Base-by-base conservation (phyloP, 2,888 invertebrate species). In the Caenorhabditis auriculariae region DNA sequence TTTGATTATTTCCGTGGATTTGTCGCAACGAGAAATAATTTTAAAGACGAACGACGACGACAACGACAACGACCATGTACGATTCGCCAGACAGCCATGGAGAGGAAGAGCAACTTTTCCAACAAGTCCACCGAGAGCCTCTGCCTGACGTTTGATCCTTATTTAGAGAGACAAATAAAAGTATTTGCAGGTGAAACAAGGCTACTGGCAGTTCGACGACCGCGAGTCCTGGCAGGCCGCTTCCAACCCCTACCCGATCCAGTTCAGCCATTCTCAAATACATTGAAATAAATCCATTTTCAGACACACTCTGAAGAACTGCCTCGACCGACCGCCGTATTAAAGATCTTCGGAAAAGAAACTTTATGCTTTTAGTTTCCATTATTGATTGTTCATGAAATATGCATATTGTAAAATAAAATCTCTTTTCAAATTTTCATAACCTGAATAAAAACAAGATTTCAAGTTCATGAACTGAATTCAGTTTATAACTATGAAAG, bases 131-230 rank as follows among this genome's bases (percentile, higher is more conserved):
- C 38, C 42, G 60, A 35, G 62, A 59, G 19, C 41, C 54, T 9
- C 39, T 54, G 4, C 71, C 71, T 21, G 38, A 63, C 19, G 69
- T 69, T 32, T n/a, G 24, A 1, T 27, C n/a, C 23, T 9, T 26
- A 51, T 24, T 32, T 7, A 19, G 24, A 44, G 35, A 28, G 23
- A 3, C 45, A 28, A 28, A 39, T 23, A 3, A 7, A 17, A 19
- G 4, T 42, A 6, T 12, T 53, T 51, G 27, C 48, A 66, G 52
- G 66, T 78, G 44, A 71, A 61, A 26, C 72, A 71, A 29, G 81
- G 81, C 15, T 77, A 59, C 59, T 81, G 81, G 81, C 79, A 79
- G 57, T 81, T 81, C 54, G 78, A 78, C n/a, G 78, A 81, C 39
- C 44, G 68, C n/a, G 60, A 65, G 28, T 68, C 75, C 6, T 81